Evolutionary conservation across 1,140 invertebrate genomes (phyloP), one percentile per base, ranked within the genome.

Genomic region (Hydropsyche tenuis): DNA sequence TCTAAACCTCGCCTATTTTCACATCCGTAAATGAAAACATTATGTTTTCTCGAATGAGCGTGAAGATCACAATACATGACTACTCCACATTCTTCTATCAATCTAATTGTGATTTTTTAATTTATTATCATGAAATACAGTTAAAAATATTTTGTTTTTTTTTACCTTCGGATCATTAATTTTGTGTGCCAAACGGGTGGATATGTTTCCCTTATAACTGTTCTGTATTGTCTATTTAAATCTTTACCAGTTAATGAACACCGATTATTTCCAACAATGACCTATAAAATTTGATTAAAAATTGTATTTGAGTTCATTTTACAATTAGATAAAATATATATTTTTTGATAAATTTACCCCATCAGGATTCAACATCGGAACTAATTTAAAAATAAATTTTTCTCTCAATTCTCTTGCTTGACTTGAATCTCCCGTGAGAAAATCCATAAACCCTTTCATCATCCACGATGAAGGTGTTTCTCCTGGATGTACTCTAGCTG

Each of bases 11-110:
- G 87, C 79, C 92, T 89, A 83, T 92, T 96, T 86, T 97, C 95
- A 86, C 96, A 98, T 76, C 97, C 96, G 83, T 97, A 98, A 77
- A 97, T 91, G 81, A 99, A 99, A 78, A 98, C 91, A 83, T 98
- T 98, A 82, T 96, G 94, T 81, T 93, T 93, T 69, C 96, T 86
- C 4, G 96, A 98, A 85, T 98, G 96, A 45, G 95, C 96, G 83
- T 99, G 96, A 77, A 97, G 89, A 87, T 99, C 97, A 82, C 96
- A 96, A 81, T 95, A 98, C 85, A 98, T 91, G 72, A 94, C 91
- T 22, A 96, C 94, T 60, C 94, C 94, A 81, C 94, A 94, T 85
- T 97, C 95, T 81, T 96, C 94, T 81, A 95, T 90, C 79, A 96
- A 85, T 84, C 93, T 92, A 9, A 37, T 37, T 37, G 78, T 53